Evolutionary conservation across 2,113 vertebrate species (phyloP).

Genomic region (Bothrops jararaca): DNA sequence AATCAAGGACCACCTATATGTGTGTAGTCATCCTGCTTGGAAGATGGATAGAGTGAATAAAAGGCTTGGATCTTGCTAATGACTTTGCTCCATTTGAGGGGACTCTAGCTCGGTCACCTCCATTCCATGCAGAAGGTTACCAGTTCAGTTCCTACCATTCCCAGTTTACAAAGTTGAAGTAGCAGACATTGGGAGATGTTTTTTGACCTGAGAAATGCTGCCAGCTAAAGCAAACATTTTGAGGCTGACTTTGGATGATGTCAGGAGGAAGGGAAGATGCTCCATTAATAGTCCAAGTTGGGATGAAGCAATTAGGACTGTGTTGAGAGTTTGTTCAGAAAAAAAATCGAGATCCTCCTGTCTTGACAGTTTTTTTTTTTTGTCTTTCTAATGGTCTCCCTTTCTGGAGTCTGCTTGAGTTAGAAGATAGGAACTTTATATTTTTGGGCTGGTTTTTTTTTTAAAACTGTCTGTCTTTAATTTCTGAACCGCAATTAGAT

Average conservation of each 20-base stretch:
- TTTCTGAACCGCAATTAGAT: slow-evolving; percentile 68
- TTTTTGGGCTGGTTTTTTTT: slow-evolving; percentile 50
- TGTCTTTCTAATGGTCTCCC: slow-evolving; percentile 19
- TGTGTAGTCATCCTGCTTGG: neutral
- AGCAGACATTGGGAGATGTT: neutral
- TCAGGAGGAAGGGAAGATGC: neutral
- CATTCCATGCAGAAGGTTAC: neutral
- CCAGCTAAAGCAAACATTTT: neutral
- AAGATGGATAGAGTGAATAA: neutral
- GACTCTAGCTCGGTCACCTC: neutral
- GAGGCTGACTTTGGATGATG: too few relatives aligned
- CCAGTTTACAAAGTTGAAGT: neutral
- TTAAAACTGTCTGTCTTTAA: slow-evolving; percentile 56
- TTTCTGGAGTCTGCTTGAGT: slow-evolving; percentile 17
- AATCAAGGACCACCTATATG: too few relatives aligned
- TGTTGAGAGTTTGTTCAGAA: slow-evolving; percentile 12
- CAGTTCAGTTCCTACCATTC: neutral
- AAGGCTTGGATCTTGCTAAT: neutral
- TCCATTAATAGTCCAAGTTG: slow-evolving; percentile 17
- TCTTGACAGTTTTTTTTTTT: neutral
- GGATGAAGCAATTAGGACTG: neutral
- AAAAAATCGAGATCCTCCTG: neutral
- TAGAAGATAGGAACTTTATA: neutral
- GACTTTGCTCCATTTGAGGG: neutral
- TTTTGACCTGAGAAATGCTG: too few relatives aligned